These are phyloP conservation scores for Globicephala melas DNA, from an alignment of 2,113 vertebrate genomes.

Conservation along the genomic window DNA sequence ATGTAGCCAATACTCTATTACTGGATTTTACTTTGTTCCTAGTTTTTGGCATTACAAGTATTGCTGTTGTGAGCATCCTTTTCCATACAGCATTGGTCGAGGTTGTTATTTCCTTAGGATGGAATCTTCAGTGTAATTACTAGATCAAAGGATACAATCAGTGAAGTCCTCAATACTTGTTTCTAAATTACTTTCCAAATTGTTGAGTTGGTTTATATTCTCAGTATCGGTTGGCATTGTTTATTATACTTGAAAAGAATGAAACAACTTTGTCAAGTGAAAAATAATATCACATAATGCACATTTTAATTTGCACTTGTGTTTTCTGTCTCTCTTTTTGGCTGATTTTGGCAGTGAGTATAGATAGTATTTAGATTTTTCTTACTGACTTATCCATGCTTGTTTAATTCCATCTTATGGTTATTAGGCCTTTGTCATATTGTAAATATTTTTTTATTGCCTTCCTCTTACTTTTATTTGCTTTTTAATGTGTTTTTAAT, in stretches of 20 bases:
- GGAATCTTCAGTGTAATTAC: neutral
- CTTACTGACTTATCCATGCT: neutral
- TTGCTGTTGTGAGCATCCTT: neutral
- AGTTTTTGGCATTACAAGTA: neutral
- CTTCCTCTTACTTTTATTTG: neutral
- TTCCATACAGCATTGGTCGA: neutral
- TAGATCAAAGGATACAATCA: neutral
- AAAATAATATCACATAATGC: neutral
- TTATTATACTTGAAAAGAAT: neutral
- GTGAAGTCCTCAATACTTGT: neutral
- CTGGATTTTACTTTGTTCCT: neutral
- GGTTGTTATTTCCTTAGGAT: slow-evolving; percentile 1
- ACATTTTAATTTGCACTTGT: neutral
- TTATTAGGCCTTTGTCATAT: neutral
- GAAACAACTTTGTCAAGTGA: neutral
- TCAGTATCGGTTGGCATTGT: neutral
- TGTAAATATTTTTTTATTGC: neutral
- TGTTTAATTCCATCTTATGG: neutral
- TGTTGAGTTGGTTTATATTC: neutral
- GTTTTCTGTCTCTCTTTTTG: neutral
- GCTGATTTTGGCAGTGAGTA: neutral
- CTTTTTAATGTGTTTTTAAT: neutral
- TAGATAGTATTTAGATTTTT: neutral
- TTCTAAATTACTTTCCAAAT: neutral
- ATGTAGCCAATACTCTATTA: neutral